Evolutionary conservation across 2,797 vertebrate species (phyloP).

Genomic region (Neosilurus mollespiculum): DNA sequence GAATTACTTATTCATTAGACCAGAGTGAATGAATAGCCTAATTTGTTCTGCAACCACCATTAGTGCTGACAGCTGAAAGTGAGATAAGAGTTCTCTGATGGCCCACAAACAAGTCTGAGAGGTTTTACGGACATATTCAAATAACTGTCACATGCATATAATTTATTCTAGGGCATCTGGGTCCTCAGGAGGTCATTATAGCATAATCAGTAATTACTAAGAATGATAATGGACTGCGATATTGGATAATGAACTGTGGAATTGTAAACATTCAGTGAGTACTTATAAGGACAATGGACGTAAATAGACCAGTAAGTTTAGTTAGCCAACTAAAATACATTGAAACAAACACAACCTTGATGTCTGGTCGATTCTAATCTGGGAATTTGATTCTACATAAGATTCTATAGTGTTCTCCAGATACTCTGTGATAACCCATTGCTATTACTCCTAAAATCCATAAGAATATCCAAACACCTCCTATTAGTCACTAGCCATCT

Average conservation of each 20-base stretch:
- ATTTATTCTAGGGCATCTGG: background rate
- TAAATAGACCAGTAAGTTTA: background rate
- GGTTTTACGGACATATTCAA: background rate
- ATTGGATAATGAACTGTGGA: background rate
- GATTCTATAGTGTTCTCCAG: background rate
- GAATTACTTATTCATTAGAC: conserved; percentile 34
- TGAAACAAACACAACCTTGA: background rate
- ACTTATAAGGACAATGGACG: background rate
- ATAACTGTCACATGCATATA: background rate
- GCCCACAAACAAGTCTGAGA: background rate
- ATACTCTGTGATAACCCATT: background rate
- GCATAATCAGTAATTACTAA: background rate
- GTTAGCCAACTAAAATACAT: background rate
- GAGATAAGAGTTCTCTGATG: background rate
- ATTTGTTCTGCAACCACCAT: background rate
- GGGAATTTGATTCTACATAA: background rate
- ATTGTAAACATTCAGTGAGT: background rate
- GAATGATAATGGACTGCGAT: too few species aligned
- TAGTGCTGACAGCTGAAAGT: background rate
- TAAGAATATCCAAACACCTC: background rate
- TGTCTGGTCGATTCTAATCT: background rate
- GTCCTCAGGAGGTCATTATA: background rate
- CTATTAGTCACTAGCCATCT: too few species aligned
- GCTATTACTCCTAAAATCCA: background rate
- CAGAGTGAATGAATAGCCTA: background rate